Evolutionary conservation across 1,140 invertebrate species (phyloP).

Genomic region (Heliothis subflexa): DNA sequence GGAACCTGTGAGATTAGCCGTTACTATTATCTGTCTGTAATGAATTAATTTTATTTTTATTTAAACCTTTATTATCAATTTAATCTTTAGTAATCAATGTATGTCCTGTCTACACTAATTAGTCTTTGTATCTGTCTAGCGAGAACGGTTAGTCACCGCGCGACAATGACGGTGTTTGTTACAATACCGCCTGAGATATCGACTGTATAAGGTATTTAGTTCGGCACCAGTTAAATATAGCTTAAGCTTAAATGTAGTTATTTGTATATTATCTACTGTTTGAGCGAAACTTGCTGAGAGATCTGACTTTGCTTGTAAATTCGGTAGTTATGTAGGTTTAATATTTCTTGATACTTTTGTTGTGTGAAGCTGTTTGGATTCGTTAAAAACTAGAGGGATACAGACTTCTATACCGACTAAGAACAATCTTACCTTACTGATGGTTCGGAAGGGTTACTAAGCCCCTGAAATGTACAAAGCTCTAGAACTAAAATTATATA

Average conservation of each 20-base stretch:
- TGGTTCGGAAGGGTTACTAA: no score
- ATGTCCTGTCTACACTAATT: conserved; percentile 36
- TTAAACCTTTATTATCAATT: no score
- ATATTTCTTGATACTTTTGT: no score
- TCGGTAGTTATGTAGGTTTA: no score
- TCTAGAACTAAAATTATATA: no score
- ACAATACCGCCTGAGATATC: conserved; percentile 60
- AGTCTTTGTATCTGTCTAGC: conserved; percentile 65
- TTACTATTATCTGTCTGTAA: not conserved
- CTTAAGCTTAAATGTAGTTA: conserved; percentile 6
- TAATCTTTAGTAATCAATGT: no score
- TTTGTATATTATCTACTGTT: not conserved
- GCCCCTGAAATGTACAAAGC: no score
- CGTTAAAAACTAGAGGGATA: no score
- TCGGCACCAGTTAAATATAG: conserved; percentile 58
- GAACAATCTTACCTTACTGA: no score
- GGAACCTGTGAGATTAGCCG: no score
- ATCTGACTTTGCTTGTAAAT: not conserved
- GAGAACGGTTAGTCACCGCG: conserved; percentile 69
- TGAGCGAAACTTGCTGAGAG: not conserved
- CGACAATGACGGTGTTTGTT: conserved; percentile 64
- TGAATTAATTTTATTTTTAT: not conserved
- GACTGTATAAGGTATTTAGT: conserved; percentile 65
- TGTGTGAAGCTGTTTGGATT: no score
- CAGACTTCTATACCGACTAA: no score